Evolutionary conservation across 1,140 invertebrate species (phyloP).

Genomic region (Trinorchestia longiramus): DNA sequence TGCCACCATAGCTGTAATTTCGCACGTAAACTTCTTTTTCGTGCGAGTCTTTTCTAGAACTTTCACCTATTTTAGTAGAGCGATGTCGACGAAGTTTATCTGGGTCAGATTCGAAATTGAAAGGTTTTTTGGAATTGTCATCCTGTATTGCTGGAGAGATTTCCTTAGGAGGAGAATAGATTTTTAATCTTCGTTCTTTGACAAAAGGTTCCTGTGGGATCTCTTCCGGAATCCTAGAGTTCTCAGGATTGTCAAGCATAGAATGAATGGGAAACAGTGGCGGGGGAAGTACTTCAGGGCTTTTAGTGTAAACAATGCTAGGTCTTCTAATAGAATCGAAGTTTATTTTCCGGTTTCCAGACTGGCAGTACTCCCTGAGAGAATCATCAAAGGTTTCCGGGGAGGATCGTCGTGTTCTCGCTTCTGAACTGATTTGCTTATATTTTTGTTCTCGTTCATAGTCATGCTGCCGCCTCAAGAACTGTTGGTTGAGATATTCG

Average conservation of each 20-base stretch:
- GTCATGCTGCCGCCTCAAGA: slow-evolving; percentile 21
- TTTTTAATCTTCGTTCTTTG: slow-evolving; percentile 22
- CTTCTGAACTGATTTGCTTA: slow-evolving; percentile 14
- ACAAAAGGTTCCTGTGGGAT: slow-evolving; percentile 26
- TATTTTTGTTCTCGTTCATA: slow-evolving; percentile 35
- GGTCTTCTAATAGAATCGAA: not conserved
- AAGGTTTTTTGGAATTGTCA: not conserved
- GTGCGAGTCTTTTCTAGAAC: not conserved
- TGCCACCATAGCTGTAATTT: slow-evolving; percentile 25
- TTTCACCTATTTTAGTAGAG: not conserved
- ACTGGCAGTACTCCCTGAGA: slow-evolving; percentile 34
- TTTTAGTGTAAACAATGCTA: not conserved
- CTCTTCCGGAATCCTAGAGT: not conserved
- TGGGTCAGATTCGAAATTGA: not conserved
- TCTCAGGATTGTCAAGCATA: not conserved
- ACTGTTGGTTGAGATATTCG: slow-evolving; percentile 40
- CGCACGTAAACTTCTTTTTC: not conserved
- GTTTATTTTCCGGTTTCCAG: slow-evolving; percentile 23
- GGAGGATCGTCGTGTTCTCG: not conserved
- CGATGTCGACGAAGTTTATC: not conserved
- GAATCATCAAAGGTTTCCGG: slow-evolving; percentile 44
- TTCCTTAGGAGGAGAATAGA: slow-evolving; percentile 24
- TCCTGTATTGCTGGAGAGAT: not conserved
- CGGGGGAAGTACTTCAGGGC: not conserved
- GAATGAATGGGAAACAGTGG: not conserved